Conservation (phyloP, 2,797 vertebrate species). For the Syngnathus rostellatus region DNA sequence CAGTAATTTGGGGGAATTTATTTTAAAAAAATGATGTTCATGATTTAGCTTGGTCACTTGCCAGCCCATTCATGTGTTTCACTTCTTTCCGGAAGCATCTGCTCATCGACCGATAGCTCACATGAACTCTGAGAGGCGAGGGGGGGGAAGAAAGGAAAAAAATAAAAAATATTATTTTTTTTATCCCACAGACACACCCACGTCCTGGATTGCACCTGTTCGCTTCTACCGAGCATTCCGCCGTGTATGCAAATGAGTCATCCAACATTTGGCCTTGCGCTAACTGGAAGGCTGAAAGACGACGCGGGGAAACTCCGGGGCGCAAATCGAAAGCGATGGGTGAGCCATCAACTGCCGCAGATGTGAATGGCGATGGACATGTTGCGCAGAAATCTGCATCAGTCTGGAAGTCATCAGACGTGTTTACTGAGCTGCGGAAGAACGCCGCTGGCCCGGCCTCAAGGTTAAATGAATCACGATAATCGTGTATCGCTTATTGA, state of each 20-base stretch:
- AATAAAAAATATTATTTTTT: not conserved
- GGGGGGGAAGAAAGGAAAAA: no score
- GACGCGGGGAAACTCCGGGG: not conserved
- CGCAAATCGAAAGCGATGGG: not conserved
- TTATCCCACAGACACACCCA: not conserved
- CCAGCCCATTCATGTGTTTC: not conserved
- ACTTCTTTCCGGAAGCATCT: not conserved
- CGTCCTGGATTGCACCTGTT: not conserved
- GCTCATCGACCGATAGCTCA: not conserved
- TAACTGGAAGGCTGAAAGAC: not conserved
- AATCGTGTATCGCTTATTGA: not conserved
- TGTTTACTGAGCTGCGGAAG: not conserved
- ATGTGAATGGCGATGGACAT: slow-evolving; percentile 20
- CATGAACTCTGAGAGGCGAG: not conserved
- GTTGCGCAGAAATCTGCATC: slow-evolving; percentile 24
- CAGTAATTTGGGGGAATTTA: no score
- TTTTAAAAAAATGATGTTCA: no score
- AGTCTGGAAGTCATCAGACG: slow-evolving; percentile 39
- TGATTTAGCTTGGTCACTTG: not conserved
- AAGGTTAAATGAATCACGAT: not conserved
- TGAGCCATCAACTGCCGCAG: slow-evolving; percentile 21
- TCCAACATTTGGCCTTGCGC: not conserved
- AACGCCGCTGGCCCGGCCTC: not conserved
- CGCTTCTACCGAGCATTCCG: not conserved
- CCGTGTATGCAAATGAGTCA: not conserved